Percentiles rank a stretch among this genome's conserved stretches.
Evolutionary conservation across 2,113 vertebrate species (phyloP).

Genomic region (Bostrychus sinensis): DNA sequence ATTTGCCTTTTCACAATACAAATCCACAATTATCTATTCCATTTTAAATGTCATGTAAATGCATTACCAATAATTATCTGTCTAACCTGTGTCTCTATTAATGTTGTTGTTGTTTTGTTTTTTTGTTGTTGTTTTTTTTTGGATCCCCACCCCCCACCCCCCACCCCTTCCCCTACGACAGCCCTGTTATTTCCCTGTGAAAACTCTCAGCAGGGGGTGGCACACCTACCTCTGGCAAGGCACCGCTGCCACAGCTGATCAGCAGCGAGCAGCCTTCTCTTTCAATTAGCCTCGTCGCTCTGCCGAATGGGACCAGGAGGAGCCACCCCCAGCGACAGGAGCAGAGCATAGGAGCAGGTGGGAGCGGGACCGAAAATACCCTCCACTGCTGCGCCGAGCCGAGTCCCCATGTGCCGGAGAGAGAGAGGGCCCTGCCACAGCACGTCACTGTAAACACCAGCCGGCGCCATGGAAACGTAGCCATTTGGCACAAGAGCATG

Average conservation of each 20-base stretch:
- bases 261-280: slow-evolving; percentile 77
- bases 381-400: slow-evolving; percentile 69
- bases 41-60: no score
- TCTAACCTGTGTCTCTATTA: no score
- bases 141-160: no score
- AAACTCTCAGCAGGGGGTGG: slow-evolving; percentile 77
- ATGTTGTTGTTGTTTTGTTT: no score
- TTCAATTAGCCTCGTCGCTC: slow-evolving; percentile 81
- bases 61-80: no score
- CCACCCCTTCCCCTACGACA: slow-evolving; percentile 31
- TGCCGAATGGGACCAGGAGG: slow-evolving; percentile 68
- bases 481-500: slow-evolving; percentile 65
- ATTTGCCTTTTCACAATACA: no score
- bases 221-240: slow-evolving; percentile 78
- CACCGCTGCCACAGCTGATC: slow-evolving; percentile 77
- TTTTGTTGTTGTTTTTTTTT: no score
- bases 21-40: no score
- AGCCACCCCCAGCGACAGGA: slow-evolving; percentile 56
- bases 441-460: slow-evolving; percentile 74
- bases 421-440: slow-evolving; percentile 63
- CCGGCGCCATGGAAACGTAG: slow-evolving; percentile 70
- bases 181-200: slow-evolving; percentile 70
- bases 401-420: slow-evolving; percentile 70
- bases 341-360: slow-evolving; percentile 76
- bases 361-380: slow-evolving; percentile 72